A percentile compares a stretch with the other conserved stretches of the same genome.
Conservation (phyloP, 2,797 vertebrate species). For the Microcaecilia unicolor region DNA sequence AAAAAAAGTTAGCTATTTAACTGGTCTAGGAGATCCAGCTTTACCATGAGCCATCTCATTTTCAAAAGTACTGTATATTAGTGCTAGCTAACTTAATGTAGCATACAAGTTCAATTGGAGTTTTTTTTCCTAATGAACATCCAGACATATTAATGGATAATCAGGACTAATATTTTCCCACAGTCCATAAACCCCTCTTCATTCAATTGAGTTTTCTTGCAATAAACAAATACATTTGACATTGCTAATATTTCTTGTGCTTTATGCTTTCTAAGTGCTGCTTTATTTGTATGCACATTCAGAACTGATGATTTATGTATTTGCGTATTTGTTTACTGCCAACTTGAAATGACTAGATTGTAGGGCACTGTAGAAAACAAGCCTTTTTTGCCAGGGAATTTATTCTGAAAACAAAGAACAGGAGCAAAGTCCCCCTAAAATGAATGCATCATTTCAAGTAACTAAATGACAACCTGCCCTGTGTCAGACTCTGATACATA, state of each 20-base stretch:
- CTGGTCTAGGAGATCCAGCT: constrained; percentile 13
- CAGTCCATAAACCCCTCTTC: neutral
- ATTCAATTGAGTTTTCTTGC: neutral
- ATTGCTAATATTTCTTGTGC: neutral
- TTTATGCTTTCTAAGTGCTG: too few relatives aligned
- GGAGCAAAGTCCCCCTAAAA: too few relatives aligned
- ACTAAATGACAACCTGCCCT: too few relatives aligned
- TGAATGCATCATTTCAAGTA: too few relatives aligned
- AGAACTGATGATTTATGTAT: too few relatives aligned
- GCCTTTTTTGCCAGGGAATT: too few relatives aligned
- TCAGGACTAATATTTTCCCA: neutral
- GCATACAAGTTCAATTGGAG: constrained; percentile 13
- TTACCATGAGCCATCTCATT: constrained; percentile 17
- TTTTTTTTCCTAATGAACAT: constrained; percentile 19
- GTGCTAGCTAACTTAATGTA: constrained; percentile 9
- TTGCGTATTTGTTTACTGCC: too few relatives aligned
- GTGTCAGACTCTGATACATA: too few relatives aligned
- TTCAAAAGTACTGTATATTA: constrained; percentile 20
- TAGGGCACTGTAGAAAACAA: too few relatives aligned
- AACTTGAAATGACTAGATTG: too few relatives aligned
- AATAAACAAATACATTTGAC: constrained; percentile 1
- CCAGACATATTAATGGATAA: constrained; percentile 3
- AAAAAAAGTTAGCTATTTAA: constrained; percentile 37
- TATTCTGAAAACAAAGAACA: too few relatives aligned
- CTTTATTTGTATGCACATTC: too few relatives aligned